These are phyloP conservation scores for Rhinoraja longicauda DNA, from an alignment of 2,797 vertebrate species.

Conservation along the genomic window DNA sequence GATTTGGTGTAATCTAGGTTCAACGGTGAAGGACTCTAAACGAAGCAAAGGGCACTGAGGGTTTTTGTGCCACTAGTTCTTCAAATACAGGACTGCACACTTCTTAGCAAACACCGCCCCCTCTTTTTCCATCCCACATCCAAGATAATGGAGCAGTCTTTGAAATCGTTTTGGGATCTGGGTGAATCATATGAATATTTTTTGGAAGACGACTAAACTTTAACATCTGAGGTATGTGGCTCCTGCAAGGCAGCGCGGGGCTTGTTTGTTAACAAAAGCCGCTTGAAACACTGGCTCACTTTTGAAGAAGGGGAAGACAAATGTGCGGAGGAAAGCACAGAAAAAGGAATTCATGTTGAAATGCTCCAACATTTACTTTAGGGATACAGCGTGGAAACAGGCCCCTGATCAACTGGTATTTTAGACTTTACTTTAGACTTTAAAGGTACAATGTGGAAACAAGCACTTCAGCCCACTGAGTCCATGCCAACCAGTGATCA, in stretches of 20 bases:
- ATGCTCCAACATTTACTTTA: neutral
- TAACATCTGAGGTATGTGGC: neutral
- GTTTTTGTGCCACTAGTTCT: neutral
- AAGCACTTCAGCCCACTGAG: too few relatives aligned
- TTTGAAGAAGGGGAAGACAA: neutral
- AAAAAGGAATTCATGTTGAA: neutral
- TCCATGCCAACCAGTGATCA: too few relatives aligned
- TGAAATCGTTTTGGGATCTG: neutral
- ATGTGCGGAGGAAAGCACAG: neutral
- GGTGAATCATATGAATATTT: slow-evolving; percentile 16
- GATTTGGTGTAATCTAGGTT: neutral
- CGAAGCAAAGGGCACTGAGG: neutral
- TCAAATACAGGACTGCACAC: neutral
- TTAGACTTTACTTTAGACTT: too few relatives aligned
- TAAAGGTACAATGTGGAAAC: too few relatives aligned
- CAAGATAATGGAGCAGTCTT: slow-evolving; percentile 19
- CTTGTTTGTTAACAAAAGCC: neutral
- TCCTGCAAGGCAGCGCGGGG: neutral
- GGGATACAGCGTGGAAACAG: too few relatives aligned
- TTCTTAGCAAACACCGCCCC: neutral
- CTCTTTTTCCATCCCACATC: neutral
- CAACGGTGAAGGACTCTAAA: neutral
- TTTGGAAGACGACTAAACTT: neutral
- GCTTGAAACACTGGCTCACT: too few relatives aligned
- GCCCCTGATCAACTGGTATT: too few relatives aligned